Evolutionary conservation across 2,113 vertebrate species (phyloP).

Genomic region (Neolamprologus brichardi): DNA sequence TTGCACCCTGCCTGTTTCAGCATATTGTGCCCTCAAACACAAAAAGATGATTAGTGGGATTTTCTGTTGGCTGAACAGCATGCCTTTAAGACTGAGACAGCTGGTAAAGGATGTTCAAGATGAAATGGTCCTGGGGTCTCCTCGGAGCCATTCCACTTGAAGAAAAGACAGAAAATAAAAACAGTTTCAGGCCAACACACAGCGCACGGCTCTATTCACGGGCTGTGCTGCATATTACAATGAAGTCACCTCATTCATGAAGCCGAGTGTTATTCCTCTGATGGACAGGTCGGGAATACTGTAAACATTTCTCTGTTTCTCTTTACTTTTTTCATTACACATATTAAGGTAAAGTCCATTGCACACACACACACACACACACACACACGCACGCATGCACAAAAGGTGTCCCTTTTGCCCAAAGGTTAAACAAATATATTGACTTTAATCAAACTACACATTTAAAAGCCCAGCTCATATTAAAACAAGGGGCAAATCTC

Average conservation of each 20-base stretch:
- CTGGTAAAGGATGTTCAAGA: conserved; percentile 70
- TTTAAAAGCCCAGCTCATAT: conserved; percentile 54
- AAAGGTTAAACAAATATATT: conserved; percentile 60
- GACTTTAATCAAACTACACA: conserved; percentile 67
- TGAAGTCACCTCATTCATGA: conserved; percentile 16
- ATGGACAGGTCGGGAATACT: neutral
- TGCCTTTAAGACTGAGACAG: conserved; percentile 74
- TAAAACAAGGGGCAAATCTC: conserved; percentile 57
- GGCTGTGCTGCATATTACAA: conserved; percentile 2
- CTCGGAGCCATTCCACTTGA: conserved; percentile 63
- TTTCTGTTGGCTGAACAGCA: conserved; percentile 71
- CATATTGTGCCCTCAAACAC: conserved; percentile 77
- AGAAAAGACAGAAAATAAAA: conserved; percentile 54
- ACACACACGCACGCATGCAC: neutral
- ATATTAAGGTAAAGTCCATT: neutral
- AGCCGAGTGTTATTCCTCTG: neutral
- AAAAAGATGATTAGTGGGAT: conserved; percentile 77
- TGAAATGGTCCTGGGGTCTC: conserved; percentile 67
- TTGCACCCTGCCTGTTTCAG: conserved; percentile 68
- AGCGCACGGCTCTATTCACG: neutral
- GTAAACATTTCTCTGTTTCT: neutral
- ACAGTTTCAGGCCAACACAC: conserved; percentile 14
- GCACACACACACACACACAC: neutral
- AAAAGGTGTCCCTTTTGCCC: conserved; percentile 40
- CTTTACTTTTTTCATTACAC: neutral